These are phyloP conservation scores for Lepus americanus DNA, from an alignment of 2,113 vertebrate species.

Conservation along the genomic window DNA sequence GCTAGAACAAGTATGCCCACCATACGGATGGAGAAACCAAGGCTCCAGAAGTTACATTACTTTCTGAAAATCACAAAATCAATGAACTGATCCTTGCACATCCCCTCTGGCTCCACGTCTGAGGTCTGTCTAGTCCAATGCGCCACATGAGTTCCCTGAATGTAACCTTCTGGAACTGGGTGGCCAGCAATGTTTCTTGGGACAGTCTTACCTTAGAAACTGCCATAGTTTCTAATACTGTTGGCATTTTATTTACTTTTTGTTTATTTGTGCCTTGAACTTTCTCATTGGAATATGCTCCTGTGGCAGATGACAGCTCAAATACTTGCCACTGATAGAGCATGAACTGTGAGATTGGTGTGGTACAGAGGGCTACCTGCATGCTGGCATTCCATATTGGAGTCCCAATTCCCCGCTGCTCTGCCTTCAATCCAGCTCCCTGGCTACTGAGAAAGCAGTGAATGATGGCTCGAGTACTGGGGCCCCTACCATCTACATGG, in stretches of 20 bases:
- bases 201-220: neutral
- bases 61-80: neutral
- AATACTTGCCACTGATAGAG: neutral
- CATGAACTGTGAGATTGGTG: neutral
- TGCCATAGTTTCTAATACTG: neutral
- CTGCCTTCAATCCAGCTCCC: no score
- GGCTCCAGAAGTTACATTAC: neutral
- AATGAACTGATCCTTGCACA: neutral
- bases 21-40: conserved; percentile 10
- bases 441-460: no score
- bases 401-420: no score
- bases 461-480: no score
- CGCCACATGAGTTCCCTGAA: neutral
- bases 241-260: neutral
- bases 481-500: no score
- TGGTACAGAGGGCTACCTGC: no score
- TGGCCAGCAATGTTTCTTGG: neutral
- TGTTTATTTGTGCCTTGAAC: conserved; percentile 15
- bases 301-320: conserved; percentile 16
- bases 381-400: no score
- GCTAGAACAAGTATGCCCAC: neutral
- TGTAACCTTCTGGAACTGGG: neutral
- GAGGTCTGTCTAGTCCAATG: neutral
- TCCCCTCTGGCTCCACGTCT: neutral
- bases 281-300: conserved; percentile 24